A percentile compares a stretch with the other conserved stretches of the same genome.
Evolutionary conservation across 2,113 vertebrate species (phyloP).

Genomic region (Mus pahari): DNA sequence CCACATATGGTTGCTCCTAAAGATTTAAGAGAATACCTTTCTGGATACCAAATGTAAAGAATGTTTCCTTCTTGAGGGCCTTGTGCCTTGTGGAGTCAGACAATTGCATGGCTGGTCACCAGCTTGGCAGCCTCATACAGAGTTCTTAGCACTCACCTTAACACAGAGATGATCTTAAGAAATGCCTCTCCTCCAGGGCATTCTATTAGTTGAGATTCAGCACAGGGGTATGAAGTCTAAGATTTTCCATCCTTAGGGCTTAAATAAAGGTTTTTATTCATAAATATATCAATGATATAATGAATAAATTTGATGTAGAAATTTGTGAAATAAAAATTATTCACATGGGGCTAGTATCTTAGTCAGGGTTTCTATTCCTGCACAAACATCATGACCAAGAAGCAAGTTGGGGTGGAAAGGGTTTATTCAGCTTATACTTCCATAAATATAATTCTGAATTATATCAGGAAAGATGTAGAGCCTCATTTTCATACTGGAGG

Average conservation of each 20-base stretch:
- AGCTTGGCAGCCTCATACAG: accelerated
- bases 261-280: background rate
- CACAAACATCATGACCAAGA: too few relatives aligned
- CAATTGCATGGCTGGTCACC: background rate
- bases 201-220: background rate
- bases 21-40: background rate
- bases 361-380: too few relatives aligned
- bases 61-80: background rate
- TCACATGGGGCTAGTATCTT: background rate
- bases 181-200: background rate
- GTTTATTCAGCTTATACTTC: too few relatives aligned
- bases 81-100: background rate
- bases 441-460: too few relatives aligned
- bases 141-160: background rate
- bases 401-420: too few relatives aligned
- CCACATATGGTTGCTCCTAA: background rate
- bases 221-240: background rate
- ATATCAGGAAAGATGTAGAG: background rate
- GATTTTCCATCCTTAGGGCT: background rate
- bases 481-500: background rate
- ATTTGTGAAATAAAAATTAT: constrained; percentile 26
- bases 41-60: background rate
- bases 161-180: background rate
- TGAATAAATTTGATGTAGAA: background rate
- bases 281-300: background rate